Percentiles rank a stretch among this genome's conserved stretches.
Evolutionary conservation across 2,797 vertebrate species (phyloP).

Genomic region (Martes flavigula): DNA sequence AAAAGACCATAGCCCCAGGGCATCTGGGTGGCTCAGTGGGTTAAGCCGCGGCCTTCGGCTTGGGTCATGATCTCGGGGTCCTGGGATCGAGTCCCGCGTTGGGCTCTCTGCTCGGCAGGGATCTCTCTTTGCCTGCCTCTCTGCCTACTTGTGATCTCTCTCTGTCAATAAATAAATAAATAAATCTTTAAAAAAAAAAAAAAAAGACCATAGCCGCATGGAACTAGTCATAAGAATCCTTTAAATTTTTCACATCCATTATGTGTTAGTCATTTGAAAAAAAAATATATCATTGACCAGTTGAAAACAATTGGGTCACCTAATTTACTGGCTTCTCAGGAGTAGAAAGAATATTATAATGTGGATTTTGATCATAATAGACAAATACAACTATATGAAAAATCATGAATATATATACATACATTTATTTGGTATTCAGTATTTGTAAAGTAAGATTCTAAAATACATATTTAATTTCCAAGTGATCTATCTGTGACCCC

Average conservation of each 20-base stretch:
- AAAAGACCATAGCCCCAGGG: neutral
- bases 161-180: too few species aligned
- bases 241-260: constrained; percentile 31
- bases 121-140: too few species aligned
- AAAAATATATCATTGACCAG: neutral
- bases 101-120: too few species aligned
- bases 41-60: too few species aligned
- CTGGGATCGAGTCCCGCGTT: too few species aligned
- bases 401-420: neutral
- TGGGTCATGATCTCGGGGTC: too few species aligned
- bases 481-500: neutral
- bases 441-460: constrained; percentile 22
- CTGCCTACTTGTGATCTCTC: too few species aligned
- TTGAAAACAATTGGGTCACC: constrained; percentile 18
- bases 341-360: neutral
- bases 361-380: neutral
- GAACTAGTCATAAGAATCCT: neutral
- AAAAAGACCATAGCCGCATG: neutral
- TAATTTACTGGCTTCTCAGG: neutral
- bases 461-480: constrained; percentile 22
- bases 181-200: too few species aligned
- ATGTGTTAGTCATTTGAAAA: neutral
- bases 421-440: neutral
- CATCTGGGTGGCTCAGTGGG: too few species aligned
- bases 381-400: neutral